A percentile compares a stretch with the other conserved stretches of the same genome.
phyloP scores from a whole-genome alignment of 1,140 invertebrate genomes.

The Dermatophagoides farinae region DNA sequence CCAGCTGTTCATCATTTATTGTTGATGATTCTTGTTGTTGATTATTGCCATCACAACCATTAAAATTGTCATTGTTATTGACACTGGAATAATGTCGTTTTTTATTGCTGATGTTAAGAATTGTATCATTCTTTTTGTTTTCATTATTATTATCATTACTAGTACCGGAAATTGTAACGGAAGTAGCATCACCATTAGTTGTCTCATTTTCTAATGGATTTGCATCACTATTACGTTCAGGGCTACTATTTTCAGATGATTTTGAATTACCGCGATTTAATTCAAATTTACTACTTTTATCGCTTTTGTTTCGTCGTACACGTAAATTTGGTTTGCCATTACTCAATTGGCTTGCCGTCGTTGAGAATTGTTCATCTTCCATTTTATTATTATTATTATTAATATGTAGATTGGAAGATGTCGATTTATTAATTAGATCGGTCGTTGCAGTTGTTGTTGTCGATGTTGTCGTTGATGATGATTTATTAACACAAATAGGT shows the following conservation, averaged over 20 bases:
- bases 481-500: conserved; percentile 27
- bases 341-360: conserved; percentile 28
- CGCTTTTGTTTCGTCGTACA: conserved; percentile 28
- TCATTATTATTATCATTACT: background rate
- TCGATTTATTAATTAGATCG: background rate
- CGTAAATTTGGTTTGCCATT: conserved; percentile 35
- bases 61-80: background rate
- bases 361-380: conserved; percentile 25
- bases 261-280: conserved; percentile 4
- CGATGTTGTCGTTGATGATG: background rate
- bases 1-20: background rate
- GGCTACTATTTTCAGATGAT: conserved; percentile 5
- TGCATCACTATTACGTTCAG: background rate
- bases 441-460: too few species aligned
- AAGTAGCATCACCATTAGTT: background rate
- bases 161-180: background rate
- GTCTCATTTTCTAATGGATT: background rate
- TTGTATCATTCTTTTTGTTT: background rate
- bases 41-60: background rate
- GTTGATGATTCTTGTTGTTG: background rate
- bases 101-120: background rate
- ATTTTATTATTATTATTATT: background rate
- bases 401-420: too few species aligned
- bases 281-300: background rate
- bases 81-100: background rate